phyloP scores from a whole-genome alignment of 2,797 vertebrate genomes.

The Microchirus variegatus region DNA sequence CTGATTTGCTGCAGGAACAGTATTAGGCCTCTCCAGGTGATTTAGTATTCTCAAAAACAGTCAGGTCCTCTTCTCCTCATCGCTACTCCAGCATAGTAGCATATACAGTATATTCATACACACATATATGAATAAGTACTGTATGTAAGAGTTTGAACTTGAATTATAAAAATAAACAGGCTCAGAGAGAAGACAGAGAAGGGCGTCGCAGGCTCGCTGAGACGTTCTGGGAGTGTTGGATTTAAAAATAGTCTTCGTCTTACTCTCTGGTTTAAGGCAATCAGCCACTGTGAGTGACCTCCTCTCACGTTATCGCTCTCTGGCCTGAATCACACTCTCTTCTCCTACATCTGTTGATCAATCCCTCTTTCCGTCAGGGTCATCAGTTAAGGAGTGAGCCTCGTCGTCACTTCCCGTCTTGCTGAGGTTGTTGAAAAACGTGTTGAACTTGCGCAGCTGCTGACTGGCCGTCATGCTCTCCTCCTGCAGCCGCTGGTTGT shows the following conservation, averaged over 20 bases:
- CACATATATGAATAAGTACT: constrained; percentile 23
- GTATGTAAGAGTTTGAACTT: constrained; percentile 45
- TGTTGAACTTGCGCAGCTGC: constrained; percentile 89
- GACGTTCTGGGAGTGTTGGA: constrained; percentile 26
- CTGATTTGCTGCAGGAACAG: constrained; percentile 82
- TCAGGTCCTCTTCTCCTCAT: constrained; percentile 54
- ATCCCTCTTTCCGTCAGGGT: constrained; percentile 49
- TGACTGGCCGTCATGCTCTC: constrained; percentile 88
- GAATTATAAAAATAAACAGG: constrained; percentile 76
- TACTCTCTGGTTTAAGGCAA: constrained; percentile 71
- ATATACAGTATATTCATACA: constrained; percentile 24
- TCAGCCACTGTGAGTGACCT: constrained; percentile 54
- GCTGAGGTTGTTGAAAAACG: constrained; percentile 79
- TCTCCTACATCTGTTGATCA: constrained; percentile 25
- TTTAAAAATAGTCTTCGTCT: constrained; percentile 47
- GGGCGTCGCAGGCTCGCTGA: constrained; percentile 19
- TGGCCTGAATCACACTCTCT: constrained; percentile 17
- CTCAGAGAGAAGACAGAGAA: constrained; percentile 10
- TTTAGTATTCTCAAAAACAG: constrained; percentile 62
- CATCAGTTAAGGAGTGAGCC: constrained; percentile 30
- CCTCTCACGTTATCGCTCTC: constrained; percentile 12
- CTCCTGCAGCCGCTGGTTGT: constrained; percentile 91
- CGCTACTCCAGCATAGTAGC: constrained; percentile 65
- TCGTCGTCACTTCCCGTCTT: constrained; percentile 73
- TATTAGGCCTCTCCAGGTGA: constrained; percentile 84